Evolutionary conservation across 2,888 invertebrate genomes (phyloP), one percentile per base, ranked within the genome.

Genomic region (Amiota minor): DNA sequence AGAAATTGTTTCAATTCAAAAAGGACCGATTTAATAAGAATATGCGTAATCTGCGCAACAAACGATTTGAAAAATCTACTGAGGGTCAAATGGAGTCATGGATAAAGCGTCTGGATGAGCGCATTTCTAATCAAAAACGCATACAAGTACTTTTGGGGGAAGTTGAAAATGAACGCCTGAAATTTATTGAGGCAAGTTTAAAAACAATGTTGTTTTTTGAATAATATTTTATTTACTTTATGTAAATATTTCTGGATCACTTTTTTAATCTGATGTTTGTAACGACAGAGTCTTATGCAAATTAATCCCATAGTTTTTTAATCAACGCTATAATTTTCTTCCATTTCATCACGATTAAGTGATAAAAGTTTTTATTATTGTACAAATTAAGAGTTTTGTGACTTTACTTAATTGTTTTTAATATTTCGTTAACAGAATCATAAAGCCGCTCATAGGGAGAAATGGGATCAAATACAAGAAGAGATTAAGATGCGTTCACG

Each of bases 1-100:
- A 90, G 76, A 89, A 89, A 72, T 75, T 84, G 14, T 82, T 86
- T 46, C 86, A 88, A 70, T 85, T 86, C 23, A 88, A 89, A 55
- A 85, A 84, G 65, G 86, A 88, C 49, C 83, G 88, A 3, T 77
- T 85, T 2, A 81, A 86, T n/a, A 86, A 78, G 64, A 85, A 87
- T 47, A 73, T 85, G 61, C 79, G 79, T 2, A 69, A 72, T 0
- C 56, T 86, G 47, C 59, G 75, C 0, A 83, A 83, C 10, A 79
- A 77, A 16, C 80, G 80, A 0, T 1, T 71, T 9, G 46, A 65
- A 2, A 75, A 81, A 11, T 73, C 76, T n/a, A 81, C 84, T 6
- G 81, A 83, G 11, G 81, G 80, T 1, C 84, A 87, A 64, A 80
- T 81, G 1, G 80, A 78, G 12, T 89, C 86, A 0, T 89, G 89